Base-by-base conservation (phyloP, 2,797 vertebrate species). In the Coccyzus lansbergi region DNA sequence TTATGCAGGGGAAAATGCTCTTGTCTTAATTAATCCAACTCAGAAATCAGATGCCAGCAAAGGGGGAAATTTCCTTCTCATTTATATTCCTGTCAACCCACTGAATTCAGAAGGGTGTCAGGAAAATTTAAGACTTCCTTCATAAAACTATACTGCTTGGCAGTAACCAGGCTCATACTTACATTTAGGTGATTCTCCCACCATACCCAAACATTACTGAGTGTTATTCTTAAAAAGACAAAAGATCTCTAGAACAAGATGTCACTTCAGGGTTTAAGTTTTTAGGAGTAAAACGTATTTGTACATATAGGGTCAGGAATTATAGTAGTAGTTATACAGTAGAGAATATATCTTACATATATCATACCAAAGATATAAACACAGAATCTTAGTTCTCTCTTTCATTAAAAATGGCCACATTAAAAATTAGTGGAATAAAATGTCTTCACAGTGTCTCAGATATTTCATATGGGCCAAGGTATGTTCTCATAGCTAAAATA, bases 1-100 rank as follows among this genome's bases (percentile, higher is more conserved):
- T 79, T 88, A 51, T 56, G 52, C 63, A 62, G 71, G 60, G 29
- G 10, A 36, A 62, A 80, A 87, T 55, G 2, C 25, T 78, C 80
- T 70, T 94, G 70, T 82, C 68, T 15, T 88, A 68, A 88, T 92
- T 88, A 90, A 92, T 84, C 49, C 53, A 62, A 48, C 83, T 94
- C 63, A 80, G 81, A 92, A 94, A 92, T 83, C 6, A 6, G 52
- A 94, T 79, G 59, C 64, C 67, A 92, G 63, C 68, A 77, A 93
- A 91, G 33, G 64, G 51, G 29, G 59, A 88, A 94, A 64, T 82
- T 84, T 90, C 56, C 48, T 53, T 82, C 74, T 79, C 74, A 46
- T 91, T 94, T 92, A 52, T 82, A 90, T 92, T 96, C 85, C 33
- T 76, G n/a, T 70, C 77, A 92, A 70, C 56, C 3, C 33, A 46